Percentiles rank a stretch among this genome's conserved stretches.
These are phyloP conservation scores for Micoletzkya japonica DNA, from an alignment of 2,888 invertebrate genomes.

Conservation along the genomic window DNA sequence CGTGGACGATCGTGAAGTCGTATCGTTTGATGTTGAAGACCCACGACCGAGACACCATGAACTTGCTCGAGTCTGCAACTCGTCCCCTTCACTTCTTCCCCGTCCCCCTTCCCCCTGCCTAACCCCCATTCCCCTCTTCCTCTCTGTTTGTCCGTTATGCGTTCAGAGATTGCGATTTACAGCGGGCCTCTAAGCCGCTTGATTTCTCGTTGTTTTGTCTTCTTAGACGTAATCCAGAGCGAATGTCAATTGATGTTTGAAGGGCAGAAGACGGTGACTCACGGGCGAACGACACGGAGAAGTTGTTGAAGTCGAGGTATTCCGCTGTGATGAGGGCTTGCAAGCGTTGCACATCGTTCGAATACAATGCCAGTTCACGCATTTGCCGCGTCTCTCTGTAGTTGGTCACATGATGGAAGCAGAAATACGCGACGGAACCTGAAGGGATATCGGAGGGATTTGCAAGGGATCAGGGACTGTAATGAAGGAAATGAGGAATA, in stretches of 20 bases:
- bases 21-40: slow-evolving; percentile 25
- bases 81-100: neutral
- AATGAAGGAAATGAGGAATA: no score
- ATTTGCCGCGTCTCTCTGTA: slow-evolving; percentile 17
- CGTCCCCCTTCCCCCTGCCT: neutral
- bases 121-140: neutral
- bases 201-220: neutral
- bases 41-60: slow-evolving; percentile 12
- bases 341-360: slow-evolving; percentile 1
- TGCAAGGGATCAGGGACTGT: no score
- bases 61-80: slow-evolving; percentile 14
- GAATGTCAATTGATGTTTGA: no score
- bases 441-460: neutral
- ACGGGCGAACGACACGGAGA: slow-evolving; percentile 25
- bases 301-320: slow-evolving; percentile 26
- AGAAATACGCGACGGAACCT: slow-evolving; percentile 1
- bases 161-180: neutral
- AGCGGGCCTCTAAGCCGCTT: neutral
- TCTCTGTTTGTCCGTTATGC: neutral
- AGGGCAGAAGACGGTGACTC: neutral
- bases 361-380: slow-evolving; percentile 13
- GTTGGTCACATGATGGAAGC: slow-evolving; percentile 3
- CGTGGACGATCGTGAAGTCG: slow-evolving; percentile 26
- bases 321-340: slow-evolving; percentile 2
- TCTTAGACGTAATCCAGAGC: no score